Base-by-base conservation (phyloP, 2,888 invertebrate species). In the Drosophila basisetae region DNA sequence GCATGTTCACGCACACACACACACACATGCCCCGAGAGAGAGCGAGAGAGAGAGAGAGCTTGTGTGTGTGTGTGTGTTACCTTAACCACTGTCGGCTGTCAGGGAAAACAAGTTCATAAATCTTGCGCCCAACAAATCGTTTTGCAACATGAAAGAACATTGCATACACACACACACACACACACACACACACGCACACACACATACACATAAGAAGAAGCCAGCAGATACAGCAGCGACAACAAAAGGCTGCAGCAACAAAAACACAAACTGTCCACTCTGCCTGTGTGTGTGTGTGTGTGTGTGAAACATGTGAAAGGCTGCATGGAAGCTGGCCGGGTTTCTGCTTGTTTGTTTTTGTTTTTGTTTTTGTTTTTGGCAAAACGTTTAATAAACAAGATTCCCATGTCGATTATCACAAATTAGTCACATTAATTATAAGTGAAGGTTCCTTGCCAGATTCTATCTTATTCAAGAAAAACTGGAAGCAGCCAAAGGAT, bases 381-480 rank as follows among this genome's bases (percentile, higher is more conserved):
- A 78, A 78, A 92, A 85, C 92, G 92, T 91, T 92, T 92, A 92
- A 91, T 92, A 92, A 92, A 92, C 92, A 92, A 92, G 92, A 92
- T 92, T 83, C 90, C 89, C 92, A 91, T 91, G 91, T 92, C 92
- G 92, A 91, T 92, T 92, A 91, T 89, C 90, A 83, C 92, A 92
- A 92, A 92, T 92, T 92, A 92, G 91, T 90, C 89, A 91, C 90
- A 92, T 92, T 92, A 92, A 92, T 92, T 92, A 92, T 91, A 88
- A 82, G 35, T 47, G 74, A 65, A 76, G 62, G 56, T 43, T 62
- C 35, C 31, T 50, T 25, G 66, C 65, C 68, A 54, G 73, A 68
- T 78, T 55, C 65, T 64, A 77, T 77, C 78, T 65, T 37, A 55
- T 31, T 60, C 52, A 52, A 50, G 33, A 49, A 68, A 71, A 60